Evolutionary conservation across 2,888 invertebrate species (phyloP).

Genomic region (Blastobasis lacticolella): DNA sequence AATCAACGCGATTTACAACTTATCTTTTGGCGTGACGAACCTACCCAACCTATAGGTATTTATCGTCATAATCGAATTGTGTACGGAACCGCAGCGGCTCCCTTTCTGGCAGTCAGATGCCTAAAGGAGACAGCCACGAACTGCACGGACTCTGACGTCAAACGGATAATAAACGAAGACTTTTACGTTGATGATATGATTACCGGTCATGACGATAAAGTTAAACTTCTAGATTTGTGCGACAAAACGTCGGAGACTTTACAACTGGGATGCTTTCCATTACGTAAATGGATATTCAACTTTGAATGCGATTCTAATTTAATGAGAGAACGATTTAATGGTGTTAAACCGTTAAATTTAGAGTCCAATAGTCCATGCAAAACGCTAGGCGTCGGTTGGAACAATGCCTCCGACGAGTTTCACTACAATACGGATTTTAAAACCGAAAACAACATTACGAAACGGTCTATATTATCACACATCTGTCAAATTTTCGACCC

Average conservation of each 20-base stretch:
- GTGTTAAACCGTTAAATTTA: neutral
- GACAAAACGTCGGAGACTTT: neutral
- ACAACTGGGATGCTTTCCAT: constrained; percentile 7
- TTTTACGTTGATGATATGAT: constrained; percentile 22
- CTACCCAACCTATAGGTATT: constrained; percentile 10
- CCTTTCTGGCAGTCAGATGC: constrained; percentile 20
- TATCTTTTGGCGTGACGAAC: constrained; percentile 22
- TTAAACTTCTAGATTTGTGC: neutral
- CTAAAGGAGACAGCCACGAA: constrained; percentile 19
- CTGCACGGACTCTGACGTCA: constrained; percentile 12
- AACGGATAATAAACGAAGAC: constrained; percentile 14
- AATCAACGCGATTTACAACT: constrained; percentile 19
- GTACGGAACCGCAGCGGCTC: constrained; percentile 19
- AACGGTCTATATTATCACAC: constrained; percentile 12
- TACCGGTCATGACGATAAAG: constrained; percentile 12
- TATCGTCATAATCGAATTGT: constrained; percentile 13
- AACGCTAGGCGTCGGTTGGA: constrained; percentile 15
- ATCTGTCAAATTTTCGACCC: constrained; percentile 13
- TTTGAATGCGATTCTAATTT: neutral
- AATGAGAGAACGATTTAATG: constrained; percentile 1
- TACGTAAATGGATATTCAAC: constrained; percentile 13
- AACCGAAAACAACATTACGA: constrained; percentile 6
- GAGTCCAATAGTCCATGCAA: constrained; percentile 4
- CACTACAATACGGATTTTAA: constrained; percentile 6
- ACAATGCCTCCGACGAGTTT: constrained; percentile 8